These are phyloP conservation scores for Phaedon cochleariae DNA, from an alignment of 2,888 invertebrate genomes.

Conservation along the genomic window DNA sequence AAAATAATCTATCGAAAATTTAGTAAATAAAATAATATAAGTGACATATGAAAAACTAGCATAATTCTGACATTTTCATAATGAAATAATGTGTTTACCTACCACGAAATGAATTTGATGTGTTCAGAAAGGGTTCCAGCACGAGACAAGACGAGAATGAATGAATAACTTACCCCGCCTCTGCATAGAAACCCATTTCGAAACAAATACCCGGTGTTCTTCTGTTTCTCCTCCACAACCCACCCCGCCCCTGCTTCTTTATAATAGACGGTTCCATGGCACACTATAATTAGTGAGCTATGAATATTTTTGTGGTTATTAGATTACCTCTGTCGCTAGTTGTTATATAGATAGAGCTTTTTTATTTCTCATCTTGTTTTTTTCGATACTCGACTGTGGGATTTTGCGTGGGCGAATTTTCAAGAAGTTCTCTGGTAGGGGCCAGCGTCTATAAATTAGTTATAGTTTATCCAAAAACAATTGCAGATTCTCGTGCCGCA, in stretches of 20 bases:
- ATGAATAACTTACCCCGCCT: constrained; percentile 7
- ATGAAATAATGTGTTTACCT: too few species aligned
- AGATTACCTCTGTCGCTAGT: constrained; percentile 9
- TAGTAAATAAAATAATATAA: too few species aligned
- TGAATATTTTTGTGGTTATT: constrained; percentile 55
- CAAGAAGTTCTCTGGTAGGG: neutral
- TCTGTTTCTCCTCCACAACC: constrained; percentile 35
- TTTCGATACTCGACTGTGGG: constrained; percentile 8
- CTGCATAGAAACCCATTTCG: constrained; percentile 23
- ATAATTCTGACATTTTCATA: too few species aligned
- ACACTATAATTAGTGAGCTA: constrained; percentile 57
- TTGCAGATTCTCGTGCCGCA: too few species aligned
- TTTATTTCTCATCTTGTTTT: neutral
- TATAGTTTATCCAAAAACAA: too few species aligned
- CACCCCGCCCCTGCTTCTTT: constrained; percentile 59
- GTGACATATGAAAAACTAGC: too few species aligned
- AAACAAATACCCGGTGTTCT: constrained; percentile 35
- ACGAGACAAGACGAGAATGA: neutral
- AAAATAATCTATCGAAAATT: too few species aligned
- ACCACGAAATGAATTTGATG: too few species aligned
- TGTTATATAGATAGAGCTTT: neutral
- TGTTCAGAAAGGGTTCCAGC: neutral
- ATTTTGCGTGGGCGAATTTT: constrained; percentile 20
- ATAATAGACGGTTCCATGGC: constrained; percentile 60
- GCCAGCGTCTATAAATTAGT: too few species aligned